phyloP scores from a whole-genome alignment of 2,797 vertebrate species.

The Sebastes ruberrimus region DNA sequence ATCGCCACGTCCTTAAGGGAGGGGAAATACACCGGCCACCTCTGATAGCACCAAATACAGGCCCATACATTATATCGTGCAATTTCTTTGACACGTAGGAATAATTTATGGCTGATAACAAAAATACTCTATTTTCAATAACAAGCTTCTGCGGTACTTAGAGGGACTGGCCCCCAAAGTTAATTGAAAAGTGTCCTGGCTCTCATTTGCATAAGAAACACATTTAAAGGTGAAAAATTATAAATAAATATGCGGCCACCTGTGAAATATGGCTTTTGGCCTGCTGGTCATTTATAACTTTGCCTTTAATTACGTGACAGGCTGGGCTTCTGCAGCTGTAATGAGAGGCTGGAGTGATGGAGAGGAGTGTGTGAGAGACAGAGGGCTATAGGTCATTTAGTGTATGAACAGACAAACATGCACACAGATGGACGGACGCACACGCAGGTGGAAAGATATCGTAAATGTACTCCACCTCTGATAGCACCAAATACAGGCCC shows the following conservation, averaged over 20 bases:
- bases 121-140: slow-evolving; percentile 77
- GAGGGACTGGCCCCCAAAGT: slow-evolving; percentile 78
- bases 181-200: slow-evolving; percentile 83
- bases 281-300: slow-evolving; percentile 84
- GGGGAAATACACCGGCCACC: slow-evolving; percentile 37
- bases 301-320: slow-evolving; percentile 85
- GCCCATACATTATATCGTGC: slow-evolving; percentile 60
- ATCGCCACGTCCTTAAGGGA: slow-evolving; percentile 58
- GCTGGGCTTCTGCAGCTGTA: slow-evolving; percentile 76
- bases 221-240: slow-evolving; percentile 85
- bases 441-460: background rate
- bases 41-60: slow-evolving; percentile 43
- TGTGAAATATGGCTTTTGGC: slow-evolving; percentile 85
- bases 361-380: slow-evolving; percentile 73
- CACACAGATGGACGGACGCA: slow-evolving; percentile 43
- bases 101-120: slow-evolving; percentile 76
- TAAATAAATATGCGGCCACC: slow-evolving; percentile 82
- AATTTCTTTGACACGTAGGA: slow-evolving; percentile 70
- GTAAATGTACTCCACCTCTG: slow-evolving; percentile 34
- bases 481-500: slow-evolving; percentile 42
- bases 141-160: slow-evolving; percentile 70
- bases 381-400: slow-evolving; percentile 74
- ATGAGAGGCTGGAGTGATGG: slow-evolving; percentile 83
- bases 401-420: slow-evolving; percentile 60
- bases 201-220: slow-evolving; percentile 85